Conservation (phyloP, 2,797 vertebrate species). For the Oceanodroma leucorhoa region DNA sequence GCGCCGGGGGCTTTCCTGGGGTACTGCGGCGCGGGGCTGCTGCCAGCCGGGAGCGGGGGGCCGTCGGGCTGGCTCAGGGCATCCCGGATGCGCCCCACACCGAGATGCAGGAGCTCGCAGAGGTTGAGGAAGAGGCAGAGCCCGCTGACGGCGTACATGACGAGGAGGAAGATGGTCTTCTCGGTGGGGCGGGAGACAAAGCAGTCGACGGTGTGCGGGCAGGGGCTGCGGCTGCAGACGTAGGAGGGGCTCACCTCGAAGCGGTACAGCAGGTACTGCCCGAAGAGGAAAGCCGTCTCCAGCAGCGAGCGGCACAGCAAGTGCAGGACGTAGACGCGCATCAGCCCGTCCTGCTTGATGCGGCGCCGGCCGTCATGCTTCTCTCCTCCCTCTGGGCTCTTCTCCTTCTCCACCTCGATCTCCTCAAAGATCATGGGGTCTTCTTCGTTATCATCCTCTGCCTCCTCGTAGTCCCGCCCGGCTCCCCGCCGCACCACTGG, state of each 20-base stretch:
- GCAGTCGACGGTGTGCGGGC: conserved; percentile 88
- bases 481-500: conserved; percentile 78
- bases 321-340: conserved; percentile 87
- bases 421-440: conserved; percentile 90
- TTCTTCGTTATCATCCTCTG: conserved; percentile 85
- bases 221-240: conserved; percentile 83
- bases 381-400: conserved; percentile 54
- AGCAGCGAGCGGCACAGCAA: conserved; percentile 82
- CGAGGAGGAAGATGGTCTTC: conserved; percentile 88
- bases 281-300: conserved; percentile 83
- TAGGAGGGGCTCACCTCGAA: conserved; percentile 85
- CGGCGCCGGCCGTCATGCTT: conserved; percentile 79
- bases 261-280: conserved; percentile 86
- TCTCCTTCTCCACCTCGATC: conserved; percentile 79
- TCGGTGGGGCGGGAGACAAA: conserved; percentile 91
- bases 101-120: conserved; percentile 85
- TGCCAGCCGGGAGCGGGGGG: rapidly evolving
- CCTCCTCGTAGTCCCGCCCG: conserved; percentile 83
- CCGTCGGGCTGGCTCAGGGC: conserved; percentile 60
- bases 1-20: conserved; percentile 77
- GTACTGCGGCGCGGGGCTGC: conserved; percentile 55
- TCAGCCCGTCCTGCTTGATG: conserved; percentile 86
- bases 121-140: conserved; percentile 86
- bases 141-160: conserved; percentile 87
- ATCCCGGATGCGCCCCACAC: conserved; percentile 81